Evolutionary conservation across 2,888 invertebrate genomes (phyloP).

Genomic region (Limenitis camilla): DNA sequence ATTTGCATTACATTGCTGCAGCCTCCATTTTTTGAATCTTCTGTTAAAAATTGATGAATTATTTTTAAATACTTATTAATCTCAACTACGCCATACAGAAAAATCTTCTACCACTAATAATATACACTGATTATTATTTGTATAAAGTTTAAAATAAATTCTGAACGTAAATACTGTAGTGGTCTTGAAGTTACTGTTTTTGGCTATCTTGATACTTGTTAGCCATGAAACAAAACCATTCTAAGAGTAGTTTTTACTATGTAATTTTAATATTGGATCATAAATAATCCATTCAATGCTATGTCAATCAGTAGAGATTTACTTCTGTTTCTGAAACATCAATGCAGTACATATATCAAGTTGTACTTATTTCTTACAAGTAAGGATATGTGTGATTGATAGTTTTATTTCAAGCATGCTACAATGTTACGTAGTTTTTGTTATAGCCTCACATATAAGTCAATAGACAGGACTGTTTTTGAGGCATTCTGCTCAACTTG

Average conservation of each 20-base stretch:
- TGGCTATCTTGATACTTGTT: constrained; percentile 31
- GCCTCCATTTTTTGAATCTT: too few relatives aligned
- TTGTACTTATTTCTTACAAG: constrained; percentile 12
- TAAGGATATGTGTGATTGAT: constrained; percentile 18
- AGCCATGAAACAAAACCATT: constrained; percentile 31
- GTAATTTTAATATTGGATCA: constrained; percentile 13
- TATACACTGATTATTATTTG: too few relatives aligned
- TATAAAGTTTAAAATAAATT: too few relatives aligned
- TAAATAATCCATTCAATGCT: constrained; percentile 4
- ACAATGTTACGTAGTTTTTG: too few relatives aligned
- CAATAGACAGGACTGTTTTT: too few relatives aligned
- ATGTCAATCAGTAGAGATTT: not conserved
- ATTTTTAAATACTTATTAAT: too few relatives aligned
- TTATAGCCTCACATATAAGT: too few relatives aligned
- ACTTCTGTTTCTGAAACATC: constrained; percentile 7
- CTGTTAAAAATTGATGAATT: too few relatives aligned
- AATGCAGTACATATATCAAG: constrained; percentile 6
- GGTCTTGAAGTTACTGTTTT: constrained; percentile 22
- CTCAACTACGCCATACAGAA: too few relatives aligned
- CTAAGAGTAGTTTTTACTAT: constrained; percentile 18
- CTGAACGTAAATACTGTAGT: constrained; percentile 9
- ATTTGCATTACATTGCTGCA: too few relatives aligned
- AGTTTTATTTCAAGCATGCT: constrained; percentile 3
- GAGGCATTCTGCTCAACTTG: too few relatives aligned
- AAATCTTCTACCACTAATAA: too few relatives aligned